Percentiles rank a stretch among this genome's conserved stretches.
Conservation (phyloP, 2,113 vertebrate genomes). For the Phycodurus eques region DNA sequence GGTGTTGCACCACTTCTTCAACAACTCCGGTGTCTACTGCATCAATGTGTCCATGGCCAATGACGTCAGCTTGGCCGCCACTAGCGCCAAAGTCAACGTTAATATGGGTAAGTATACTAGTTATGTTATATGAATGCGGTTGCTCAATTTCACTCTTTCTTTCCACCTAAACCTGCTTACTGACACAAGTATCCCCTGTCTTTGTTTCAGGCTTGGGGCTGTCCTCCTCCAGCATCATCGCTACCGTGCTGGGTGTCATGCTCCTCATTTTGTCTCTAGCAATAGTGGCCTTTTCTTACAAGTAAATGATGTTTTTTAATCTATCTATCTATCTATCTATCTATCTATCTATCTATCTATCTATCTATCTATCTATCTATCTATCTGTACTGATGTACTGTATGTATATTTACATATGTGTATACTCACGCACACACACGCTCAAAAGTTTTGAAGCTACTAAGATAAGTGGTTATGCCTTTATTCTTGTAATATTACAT, state of each 20-base stretch:
- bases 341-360: neutral
- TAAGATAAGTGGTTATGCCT: too few species aligned
- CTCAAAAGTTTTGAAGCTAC: too few species aligned
- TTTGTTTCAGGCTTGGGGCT: slow-evolving; percentile 57
- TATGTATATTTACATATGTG: too few species aligned
- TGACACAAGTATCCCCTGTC: neutral
- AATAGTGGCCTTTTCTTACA: slow-evolving; percentile 74
- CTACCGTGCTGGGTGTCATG: slow-evolving; percentile 70
- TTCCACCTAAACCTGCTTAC: neutral
- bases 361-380: too few species aligned
- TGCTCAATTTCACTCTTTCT: neutral
- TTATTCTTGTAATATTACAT: neutral
- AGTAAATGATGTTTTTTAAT: slow-evolving; percentile 63
- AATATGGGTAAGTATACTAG: slow-evolving; percentile 58
- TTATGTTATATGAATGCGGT: neutral
- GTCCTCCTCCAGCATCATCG: slow-evolving; percentile 54
- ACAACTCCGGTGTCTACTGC: slow-evolving; percentile 84
- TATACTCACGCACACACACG: too few species aligned
- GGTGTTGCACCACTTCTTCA: slow-evolving; percentile 83
- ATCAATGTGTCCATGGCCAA: slow-evolving; percentile 89
- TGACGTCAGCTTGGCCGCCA: slow-evolving; percentile 80
- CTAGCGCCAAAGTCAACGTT: slow-evolving; percentile 81
- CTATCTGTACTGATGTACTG: too few species aligned
- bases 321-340: neutral
- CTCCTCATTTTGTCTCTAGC: slow-evolving; percentile 65